These are phyloP conservation scores for Oxytorus armatus DNA, from an alignment of 2,888 invertebrate species.

Conservation along the genomic window DNA sequence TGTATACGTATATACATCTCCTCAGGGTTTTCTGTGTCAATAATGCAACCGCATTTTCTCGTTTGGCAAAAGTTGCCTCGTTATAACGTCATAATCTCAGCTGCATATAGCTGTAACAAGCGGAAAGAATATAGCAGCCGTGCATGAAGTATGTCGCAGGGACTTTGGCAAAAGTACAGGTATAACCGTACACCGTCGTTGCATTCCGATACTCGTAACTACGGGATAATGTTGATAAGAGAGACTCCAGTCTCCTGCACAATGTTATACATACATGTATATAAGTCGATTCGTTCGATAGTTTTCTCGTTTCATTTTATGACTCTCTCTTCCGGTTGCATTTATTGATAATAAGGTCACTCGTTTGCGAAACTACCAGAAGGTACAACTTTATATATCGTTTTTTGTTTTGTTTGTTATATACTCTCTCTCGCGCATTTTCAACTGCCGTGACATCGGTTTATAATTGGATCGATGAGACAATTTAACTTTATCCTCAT, in stretches of 20 bases:
- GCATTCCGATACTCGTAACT: conserved; percentile 4
- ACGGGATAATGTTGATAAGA: conserved; percentile 48
- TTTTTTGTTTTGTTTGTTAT: conserved; percentile 7
- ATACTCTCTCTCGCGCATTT: not conserved
- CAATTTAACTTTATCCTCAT: conserved; percentile 18
- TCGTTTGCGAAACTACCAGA: conserved; percentile 17
- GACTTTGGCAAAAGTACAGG: conserved; percentile 22
- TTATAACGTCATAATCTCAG: conserved; percentile 29
- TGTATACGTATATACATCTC: not conserved
- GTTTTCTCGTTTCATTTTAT: conserved; percentile 35
- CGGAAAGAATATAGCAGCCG: too few species aligned
- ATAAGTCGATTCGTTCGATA: conserved; percentile 23
- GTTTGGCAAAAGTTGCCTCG: conserved; percentile 50
- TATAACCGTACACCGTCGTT: not conserved
- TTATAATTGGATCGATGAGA: conserved; percentile 53
- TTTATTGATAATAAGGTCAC: conserved; percentile 50
- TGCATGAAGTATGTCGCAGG: conserved; percentile 9
- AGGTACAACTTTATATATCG: conserved; percentile 2
- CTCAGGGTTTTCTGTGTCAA: conserved; percentile 5
- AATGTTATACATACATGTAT: not conserved
- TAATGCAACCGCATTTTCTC: conserved; percentile 5
- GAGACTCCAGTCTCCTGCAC: not conserved
- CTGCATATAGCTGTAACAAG: not conserved
- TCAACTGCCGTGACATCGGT: conserved; percentile 16
- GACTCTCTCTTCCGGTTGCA: conserved; percentile 8